Evolutionary conservation across 1,140 invertebrate genomes (phyloP).

Genomic region (Tachypleus tridentatus): DNA sequence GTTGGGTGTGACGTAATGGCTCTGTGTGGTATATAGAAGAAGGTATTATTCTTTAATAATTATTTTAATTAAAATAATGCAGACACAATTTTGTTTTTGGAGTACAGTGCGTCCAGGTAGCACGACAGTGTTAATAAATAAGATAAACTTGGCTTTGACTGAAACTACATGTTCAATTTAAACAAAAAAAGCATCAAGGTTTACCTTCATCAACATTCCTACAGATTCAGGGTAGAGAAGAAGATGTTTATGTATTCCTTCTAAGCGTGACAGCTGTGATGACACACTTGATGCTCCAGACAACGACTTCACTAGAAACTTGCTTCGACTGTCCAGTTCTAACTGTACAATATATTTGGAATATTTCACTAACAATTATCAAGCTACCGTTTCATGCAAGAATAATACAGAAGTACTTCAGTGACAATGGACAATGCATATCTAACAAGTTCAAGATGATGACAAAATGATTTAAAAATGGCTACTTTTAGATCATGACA

Average conservation of each 20-base stretch:
- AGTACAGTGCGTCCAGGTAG: too few species aligned
- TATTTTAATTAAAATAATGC: constrained; percentile 1
- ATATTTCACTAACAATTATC: too few species aligned
- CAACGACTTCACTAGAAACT: constrained; percentile 46
- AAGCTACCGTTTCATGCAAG: too few species aligned
- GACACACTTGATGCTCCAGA: constrained; percentile 42
- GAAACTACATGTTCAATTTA: background rate
- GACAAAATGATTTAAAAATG: too few species aligned
- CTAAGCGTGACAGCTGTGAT: constrained; percentile 45
- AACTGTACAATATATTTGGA: too few species aligned
- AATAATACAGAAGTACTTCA: too few species aligned
- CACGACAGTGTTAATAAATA: background rate
- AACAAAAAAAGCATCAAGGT: constrained; percentile 11
- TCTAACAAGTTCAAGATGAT: too few species aligned
- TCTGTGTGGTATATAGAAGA: constrained; percentile 5
- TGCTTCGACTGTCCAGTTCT: constrained; percentile 37
- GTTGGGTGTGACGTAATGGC: background rate
- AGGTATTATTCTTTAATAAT: constrained; percentile 11
- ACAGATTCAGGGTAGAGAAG: constrained; percentile 56
- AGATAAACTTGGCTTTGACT: background rate
- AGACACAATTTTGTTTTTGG: too few species aligned
- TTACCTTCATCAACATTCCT: constrained; percentile 53
- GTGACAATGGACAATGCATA: too few species aligned
- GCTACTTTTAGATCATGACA: too few species aligned
- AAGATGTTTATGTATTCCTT: constrained; percentile 55